Evolutionary conservation across 2,888 invertebrate species (phyloP), one percentile per base, ranked within the genome.

Genomic region (Polydrusus pterygomalis): DNA sequence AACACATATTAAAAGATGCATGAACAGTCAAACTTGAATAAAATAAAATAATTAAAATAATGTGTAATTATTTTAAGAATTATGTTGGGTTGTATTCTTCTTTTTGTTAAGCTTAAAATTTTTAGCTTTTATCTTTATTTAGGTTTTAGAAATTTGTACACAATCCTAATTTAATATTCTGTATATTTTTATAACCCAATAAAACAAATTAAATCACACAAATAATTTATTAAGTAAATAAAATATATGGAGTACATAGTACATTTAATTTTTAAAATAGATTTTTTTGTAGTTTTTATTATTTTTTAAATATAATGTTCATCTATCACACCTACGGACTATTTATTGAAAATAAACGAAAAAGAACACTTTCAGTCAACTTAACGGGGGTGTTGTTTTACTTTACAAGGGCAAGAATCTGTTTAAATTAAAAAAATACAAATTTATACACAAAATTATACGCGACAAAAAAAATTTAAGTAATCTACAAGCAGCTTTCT

Each of bases 161-260:
- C 25, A 25, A 25, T 25, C 25, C 5, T 25, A 25, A 1, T 25
- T 25, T 25, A 3, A 25, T 25, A 25, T 25, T 25, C 25, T 25
- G 25, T 5, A 25, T 25, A 25, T 3, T 25, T 3, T 25, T 25
- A 25, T 2, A 7, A 34, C 10, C 8, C 0, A 56, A 30, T 56
- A 56, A 56, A 56, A 56, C 56, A 56, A 56, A 30, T 56, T 15
- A 38, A 60, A 38, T 83, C 84, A 84, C 84, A 84, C 84, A 84
- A 83, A 84, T 84, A 83, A 83, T 84, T 85, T 84, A 84, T 84
- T 85, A 84, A 83, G 83, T 84, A 84, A 84, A 83, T 83, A 82
- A 84, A 83, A 84, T 84, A 83, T 82, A 83, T 77, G 71, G 81
- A 82, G 81, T 82, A 85, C 84, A 82, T 81, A 78, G 82, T 83